Conservation (phyloP, 2,888 invertebrate species). For the Choristoneura rosaceana region DNA sequence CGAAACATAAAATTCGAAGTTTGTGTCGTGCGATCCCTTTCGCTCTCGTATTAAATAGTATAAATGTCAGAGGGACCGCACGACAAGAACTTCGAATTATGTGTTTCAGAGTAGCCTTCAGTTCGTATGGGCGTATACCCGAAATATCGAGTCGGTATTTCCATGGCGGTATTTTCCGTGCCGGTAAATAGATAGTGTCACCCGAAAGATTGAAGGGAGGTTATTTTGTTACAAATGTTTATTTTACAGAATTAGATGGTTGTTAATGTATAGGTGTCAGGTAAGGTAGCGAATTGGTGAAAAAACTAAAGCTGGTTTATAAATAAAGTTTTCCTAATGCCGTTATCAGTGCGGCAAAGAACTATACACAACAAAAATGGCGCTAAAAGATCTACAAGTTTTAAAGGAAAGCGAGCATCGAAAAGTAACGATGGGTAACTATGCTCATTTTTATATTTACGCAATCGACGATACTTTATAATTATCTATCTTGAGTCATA, state of each 20-base stretch:
- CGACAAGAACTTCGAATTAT: too few relatives aligned
- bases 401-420: slow-evolving; percentile 69
- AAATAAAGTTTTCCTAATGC: slow-evolving; percentile 56
- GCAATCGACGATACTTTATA: not conserved
- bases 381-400: slow-evolving; percentile 71
- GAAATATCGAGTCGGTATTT: too few relatives aligned
- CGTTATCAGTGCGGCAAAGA: slow-evolving; percentile 75
- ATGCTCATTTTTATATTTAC: not conserved
- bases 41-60: too few relatives aligned
- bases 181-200: too few relatives aligned
- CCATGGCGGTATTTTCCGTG: too few relatives aligned
- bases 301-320: not conserved
- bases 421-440: slow-evolving; percentile 74
- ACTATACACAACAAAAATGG: slow-evolving; percentile 80
- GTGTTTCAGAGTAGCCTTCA: too few relatives aligned
- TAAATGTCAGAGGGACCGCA: too few relatives aligned
- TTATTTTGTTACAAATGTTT: too few relatives aligned
- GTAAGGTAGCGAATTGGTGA: not conserved
- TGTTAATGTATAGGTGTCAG: not conserved
- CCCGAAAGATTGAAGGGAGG: too few relatives aligned
- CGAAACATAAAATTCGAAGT: too few relatives aligned
- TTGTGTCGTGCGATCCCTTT: too few relatives aligned
- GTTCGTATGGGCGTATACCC: too few relatives aligned
- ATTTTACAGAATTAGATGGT: not conserved
- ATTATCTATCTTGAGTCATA: not conserved